Percentiles rank a stretch among this genome's conserved stretches.
These are phyloP conservation scores for Conus canariensis DNA, from an alignment of 2,888 invertebrate species.

Conservation along the genomic window DNA sequence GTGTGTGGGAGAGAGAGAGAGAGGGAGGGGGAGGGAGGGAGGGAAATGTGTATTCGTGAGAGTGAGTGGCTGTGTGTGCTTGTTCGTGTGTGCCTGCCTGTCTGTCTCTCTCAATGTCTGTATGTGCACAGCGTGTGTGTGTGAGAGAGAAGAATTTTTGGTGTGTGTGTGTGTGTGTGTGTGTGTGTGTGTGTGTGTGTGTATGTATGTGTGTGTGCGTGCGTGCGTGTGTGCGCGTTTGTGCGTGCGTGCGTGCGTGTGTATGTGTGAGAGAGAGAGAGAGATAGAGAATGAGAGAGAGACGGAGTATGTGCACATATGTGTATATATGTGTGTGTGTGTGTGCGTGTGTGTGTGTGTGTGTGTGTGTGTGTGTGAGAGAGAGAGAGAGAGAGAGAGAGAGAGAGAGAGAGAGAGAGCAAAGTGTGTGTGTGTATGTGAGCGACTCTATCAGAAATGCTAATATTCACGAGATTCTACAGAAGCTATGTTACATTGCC, in stretches of 20 bases:
- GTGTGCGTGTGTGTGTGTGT: not conserved
- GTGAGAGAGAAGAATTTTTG: too few relatives aligned
- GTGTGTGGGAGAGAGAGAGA: too few relatives aligned
- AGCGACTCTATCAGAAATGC: too few relatives aligned
- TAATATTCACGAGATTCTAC: too few relatives aligned
- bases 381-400: too few relatives aligned
- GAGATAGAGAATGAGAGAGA: not conserved
- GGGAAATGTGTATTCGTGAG: too few relatives aligned
- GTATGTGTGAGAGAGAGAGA: not conserved
- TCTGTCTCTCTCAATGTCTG: not conserved
- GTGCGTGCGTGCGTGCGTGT: too few relatives aligned
- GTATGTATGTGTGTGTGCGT: not conserved
- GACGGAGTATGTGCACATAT: not conserved
- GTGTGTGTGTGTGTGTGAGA: conserved; percentile 6
- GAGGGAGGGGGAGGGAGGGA: not conserved
- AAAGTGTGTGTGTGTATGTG: too few relatives aligned
- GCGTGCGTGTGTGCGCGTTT: too few relatives aligned
- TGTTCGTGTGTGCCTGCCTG: not conserved
- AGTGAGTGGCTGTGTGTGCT: not conserved
- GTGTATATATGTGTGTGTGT: not conserved
- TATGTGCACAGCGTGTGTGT: not conserved
- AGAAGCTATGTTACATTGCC: too few relatives aligned
- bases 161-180: not conserved
- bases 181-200: not conserved
- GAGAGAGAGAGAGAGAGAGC: too few relatives aligned